Base-by-base conservation (phyloP, 2,113 vertebrate genomes). In the Zosterops lateralis region DNA sequence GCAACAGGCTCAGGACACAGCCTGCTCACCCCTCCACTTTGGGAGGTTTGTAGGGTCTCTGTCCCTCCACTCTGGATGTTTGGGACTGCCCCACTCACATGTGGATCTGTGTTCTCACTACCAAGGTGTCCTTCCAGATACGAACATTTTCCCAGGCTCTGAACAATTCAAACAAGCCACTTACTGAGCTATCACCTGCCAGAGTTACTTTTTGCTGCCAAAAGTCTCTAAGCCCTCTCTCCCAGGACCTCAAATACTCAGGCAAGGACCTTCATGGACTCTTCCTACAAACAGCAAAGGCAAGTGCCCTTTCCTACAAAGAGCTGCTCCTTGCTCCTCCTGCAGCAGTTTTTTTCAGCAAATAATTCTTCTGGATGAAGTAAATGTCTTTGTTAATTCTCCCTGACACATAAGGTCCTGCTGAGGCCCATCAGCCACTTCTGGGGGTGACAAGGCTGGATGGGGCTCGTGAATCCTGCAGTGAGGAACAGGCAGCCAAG, bases 11-110 rank as follows among this genome's bases (percentile, higher is more conserved):
- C 38, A 48, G 47, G 56, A 38, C 56, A 77, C 44, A 61, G 28
- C 15, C 60, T 70, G 60, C 19, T 70, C 56, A 50, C 19, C 17
- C 10, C 48, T 21, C 3, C 36, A 38, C 36, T 38, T 38, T 38
- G 36, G 36, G 2, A 18, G 21, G 10, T 26, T 56, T 5, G 1
- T 61, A 0, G 0, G 7, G 54, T 44, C 29, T 42, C 34, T 48
- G 16, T 10, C 5, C 25, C 34, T n/a, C 31, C 29, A 9, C 8
- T 42, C 24, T 3, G 19, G 29, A 17, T 75, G 26, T 56, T 44
- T 75, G 74, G 40, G 38, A 70, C 38, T 54, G 18, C 2, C 8
- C 11, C 22, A 26, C 3, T 1, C 9, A 22, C 18, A 8, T 2
- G 19, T 28, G 31, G 14, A 20, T 34, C 25, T 42, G 44, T 47